A percentile compares a stretch with the other conserved stretches of the same genome.
Evolutionary conservation across 2,113 vertebrate species (phyloP).

Genomic region (Poeciliopsis retropinna): DNA sequence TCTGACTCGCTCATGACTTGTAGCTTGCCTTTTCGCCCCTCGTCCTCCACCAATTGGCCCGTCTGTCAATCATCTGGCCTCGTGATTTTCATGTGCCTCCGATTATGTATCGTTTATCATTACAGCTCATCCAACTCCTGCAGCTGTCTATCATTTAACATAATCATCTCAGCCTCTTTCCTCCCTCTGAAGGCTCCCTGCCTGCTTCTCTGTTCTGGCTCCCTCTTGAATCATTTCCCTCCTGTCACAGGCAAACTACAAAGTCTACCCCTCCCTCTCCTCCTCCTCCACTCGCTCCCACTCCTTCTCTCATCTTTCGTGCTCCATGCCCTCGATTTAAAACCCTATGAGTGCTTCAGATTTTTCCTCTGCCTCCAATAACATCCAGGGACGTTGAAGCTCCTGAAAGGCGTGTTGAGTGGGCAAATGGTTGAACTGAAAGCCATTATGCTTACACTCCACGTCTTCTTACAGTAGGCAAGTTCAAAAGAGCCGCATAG

Average conservation of each 20-base stretch:
- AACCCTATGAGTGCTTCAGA: constrained; percentile 60
- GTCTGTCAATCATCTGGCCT: constrained; percentile 70
- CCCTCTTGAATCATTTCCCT: constrained; percentile 33
- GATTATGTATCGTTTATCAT: constrained; percentile 70
- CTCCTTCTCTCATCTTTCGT: constrained; percentile 42
- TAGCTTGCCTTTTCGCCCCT: constrained; percentile 58
- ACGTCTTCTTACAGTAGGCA: constrained; percentile 19
- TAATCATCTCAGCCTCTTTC: constrained; percentile 53
- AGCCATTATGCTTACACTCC: constrained; percentile 2
- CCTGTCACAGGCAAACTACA: constrained; percentile 45
- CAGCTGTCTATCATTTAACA: constrained; percentile 68
- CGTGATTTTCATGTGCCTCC: constrained; percentile 58
- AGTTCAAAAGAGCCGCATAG: constrained; percentile 25
- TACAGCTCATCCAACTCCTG: constrained; percentile 56
- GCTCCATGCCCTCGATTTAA: constrained; percentile 48
- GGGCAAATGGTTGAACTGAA: constrained; percentile 18
- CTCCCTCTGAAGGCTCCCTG: constrained; percentile 35
- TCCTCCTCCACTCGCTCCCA: constrained; percentile 20
- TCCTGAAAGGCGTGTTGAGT: constrained; percentile 53
- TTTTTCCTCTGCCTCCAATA: constrained; percentile 45
- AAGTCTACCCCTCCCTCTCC: constrained; percentile 18
- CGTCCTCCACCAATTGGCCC: constrained; percentile 62
- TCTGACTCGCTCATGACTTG: constrained; percentile 69
- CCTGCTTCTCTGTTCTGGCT: constrained; percentile 39
- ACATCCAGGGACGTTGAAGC: constrained; percentile 27